Evolutionary conservation across 2,888 invertebrate genomes (phyloP).

Genomic region (Idaea straminata): DNA sequence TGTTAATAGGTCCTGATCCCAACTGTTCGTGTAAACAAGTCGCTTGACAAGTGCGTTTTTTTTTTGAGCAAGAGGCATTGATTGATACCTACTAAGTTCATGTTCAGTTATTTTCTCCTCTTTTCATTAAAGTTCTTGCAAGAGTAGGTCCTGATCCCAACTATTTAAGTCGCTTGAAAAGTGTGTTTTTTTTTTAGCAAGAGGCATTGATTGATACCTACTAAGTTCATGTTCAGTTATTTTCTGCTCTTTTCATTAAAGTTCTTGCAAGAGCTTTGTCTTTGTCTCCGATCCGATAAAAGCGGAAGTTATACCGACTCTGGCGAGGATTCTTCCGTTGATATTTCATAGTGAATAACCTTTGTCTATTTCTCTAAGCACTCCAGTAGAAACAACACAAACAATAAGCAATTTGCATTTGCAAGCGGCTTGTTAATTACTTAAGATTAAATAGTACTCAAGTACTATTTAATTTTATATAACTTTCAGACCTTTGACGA

Average conservation of each 20-base stretch:
- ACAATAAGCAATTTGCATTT: neutral
- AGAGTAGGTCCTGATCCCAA: too few species aligned
- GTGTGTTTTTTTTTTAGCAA: too few species aligned
- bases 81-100: too few species aligned
- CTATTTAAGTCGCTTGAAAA: too few species aligned
- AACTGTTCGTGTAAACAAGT: too few species aligned
- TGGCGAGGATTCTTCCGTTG: neutral
- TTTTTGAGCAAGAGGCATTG: too few species aligned
- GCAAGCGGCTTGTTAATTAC: neutral
- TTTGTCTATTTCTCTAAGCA: neutral
- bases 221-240: neutral
- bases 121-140: too few species aligned
- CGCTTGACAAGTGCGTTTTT: too few species aligned
- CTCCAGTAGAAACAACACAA: neutral
- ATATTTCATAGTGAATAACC: neutral
- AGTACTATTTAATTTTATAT: constrained; percentile 13
- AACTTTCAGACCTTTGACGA: constrained; percentile 36
- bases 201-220: neutral
- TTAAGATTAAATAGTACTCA: neutral
- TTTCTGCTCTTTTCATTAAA: neutral
- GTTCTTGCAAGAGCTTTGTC: neutral
- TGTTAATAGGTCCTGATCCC: too few species aligned
- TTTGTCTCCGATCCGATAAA: neutral
- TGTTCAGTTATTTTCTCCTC: too few species aligned
- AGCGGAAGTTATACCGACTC: neutral